phyloP scores from a whole-genome alignment of 2,797 vertebrate genomes.

The Danio kyathit region DNA sequence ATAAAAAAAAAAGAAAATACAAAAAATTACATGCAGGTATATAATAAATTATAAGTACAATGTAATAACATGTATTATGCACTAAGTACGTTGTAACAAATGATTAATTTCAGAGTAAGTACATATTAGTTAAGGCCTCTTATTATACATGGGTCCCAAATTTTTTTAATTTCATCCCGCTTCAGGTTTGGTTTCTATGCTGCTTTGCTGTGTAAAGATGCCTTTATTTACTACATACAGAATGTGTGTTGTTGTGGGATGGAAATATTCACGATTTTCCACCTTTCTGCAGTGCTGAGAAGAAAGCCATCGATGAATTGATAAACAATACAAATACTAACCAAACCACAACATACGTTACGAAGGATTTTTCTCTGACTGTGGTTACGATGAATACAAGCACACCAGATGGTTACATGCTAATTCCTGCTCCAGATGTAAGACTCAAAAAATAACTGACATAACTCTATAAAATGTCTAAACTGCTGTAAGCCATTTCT shows the following conservation, averaged over 20 bases:
- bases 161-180: no score
- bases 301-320: background rate
- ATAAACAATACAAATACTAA: background rate
- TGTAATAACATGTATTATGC: no score
- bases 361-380: background rate
- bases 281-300: slow-evolving; percentile 10
- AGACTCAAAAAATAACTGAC: background rate
- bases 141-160: no score
- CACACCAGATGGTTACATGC: no score
- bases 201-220: no score
- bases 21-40: no score
- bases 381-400: background rate
- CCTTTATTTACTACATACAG: background rate
- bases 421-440: background rate
- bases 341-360: rapidly evolving
- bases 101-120: no score
- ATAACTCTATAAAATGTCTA: background rate
- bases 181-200: no score
- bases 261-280: background rate
- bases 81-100: no score
- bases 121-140: no score
- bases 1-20: no score
- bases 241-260: background rate
- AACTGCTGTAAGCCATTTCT: background rate
- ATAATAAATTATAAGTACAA: no score